Conservation (phyloP, 1,140 invertebrate genomes). For the Nomia melanderi region DNA sequence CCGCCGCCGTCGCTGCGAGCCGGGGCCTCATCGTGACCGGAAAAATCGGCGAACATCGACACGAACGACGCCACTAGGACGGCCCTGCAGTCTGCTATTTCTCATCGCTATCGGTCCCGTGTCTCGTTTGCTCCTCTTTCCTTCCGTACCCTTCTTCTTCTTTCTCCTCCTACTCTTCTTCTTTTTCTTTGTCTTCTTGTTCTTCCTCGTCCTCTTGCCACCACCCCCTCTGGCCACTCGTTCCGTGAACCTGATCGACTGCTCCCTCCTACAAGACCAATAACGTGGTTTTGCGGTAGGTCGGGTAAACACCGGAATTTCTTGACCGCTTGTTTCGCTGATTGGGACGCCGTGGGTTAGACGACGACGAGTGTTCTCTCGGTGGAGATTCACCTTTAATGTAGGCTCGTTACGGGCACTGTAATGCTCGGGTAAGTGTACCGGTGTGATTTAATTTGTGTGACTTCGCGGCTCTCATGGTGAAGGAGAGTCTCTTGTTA, state of each 20-base stretch:
- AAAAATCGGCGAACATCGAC: constrained; percentile 57
- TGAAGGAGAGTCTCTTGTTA: too few species aligned
- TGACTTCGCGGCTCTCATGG: too few species aligned
- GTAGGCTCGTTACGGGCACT: too few species aligned
- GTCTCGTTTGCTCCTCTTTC: constrained; percentile 39
- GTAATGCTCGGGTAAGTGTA: too few species aligned
- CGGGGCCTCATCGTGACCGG: constrained; percentile 20
- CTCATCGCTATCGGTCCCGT: constrained; percentile 36
- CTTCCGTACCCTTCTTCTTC: not conserved
- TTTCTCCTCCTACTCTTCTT: not conserved
- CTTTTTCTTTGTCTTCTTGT: not conserved
- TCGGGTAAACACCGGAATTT: not conserved
- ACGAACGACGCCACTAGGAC: constrained; percentile 39
- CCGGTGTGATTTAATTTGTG: too few species aligned
- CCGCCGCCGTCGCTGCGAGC: not conserved
- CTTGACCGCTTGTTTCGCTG: not conserved
- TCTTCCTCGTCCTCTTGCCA: not conserved
- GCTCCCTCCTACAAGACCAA: not conserved
- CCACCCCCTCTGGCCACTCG: not conserved
- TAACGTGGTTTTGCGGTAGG: constrained; percentile 32
- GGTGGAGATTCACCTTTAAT: too few species aligned
- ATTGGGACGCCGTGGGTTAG: not conserved
- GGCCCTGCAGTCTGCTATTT: constrained; percentile 30
- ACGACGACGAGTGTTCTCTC: not conserved
- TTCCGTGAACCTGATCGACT: constrained; percentile 29